Percentiles rank a stretch among this genome's conserved stretches.
These are phyloP conservation scores for Amblyopsis hoosieri DNA, from an alignment of 2,797 vertebrate species.

Conservation along the genomic window DNA sequence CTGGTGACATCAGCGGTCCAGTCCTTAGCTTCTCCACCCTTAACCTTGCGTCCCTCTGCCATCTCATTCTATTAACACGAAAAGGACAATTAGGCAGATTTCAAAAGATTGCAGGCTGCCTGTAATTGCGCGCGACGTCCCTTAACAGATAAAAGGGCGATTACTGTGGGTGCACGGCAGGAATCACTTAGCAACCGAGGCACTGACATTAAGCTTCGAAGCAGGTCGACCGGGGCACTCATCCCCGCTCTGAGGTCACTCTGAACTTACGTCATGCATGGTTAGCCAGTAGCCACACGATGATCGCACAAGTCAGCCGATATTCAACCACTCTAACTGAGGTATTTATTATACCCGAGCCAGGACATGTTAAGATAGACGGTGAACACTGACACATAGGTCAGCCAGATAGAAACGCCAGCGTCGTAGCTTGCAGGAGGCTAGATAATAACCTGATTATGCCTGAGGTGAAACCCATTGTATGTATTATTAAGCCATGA, in stretches of 20 bases:
- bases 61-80: constrained; percentile 75
- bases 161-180: constrained; percentile 54
- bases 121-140: constrained; percentile 78
- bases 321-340: constrained; percentile 16
- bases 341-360: constrained; percentile 5
- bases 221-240: constrained; percentile 25
- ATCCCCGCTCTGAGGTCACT: constrained; percentile 33
- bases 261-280: constrained; percentile 12
- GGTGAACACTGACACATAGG: constrained; percentile 58
- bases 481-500: too few species aligned
- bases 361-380: background rate
- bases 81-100: constrained; percentile 84
- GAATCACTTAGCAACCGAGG: constrained; percentile 60
- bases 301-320: constrained; percentile 20
- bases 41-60: constrained; percentile 50
- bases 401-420: constrained; percentile 63
- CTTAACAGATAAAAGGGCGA: constrained; percentile 75
- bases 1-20: constrained; percentile 56
- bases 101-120: constrained; percentile 75
- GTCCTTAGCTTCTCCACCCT: constrained; percentile 68
- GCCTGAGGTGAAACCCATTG: constrained; percentile 63
- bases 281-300: background rate
- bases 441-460: constrained; percentile 66
- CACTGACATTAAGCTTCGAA: constrained; percentile 51
- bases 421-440: constrained; percentile 57